phyloP scores from a whole-genome alignment of 2,888 invertebrate species.

The Synergus gifuensis region DNA sequence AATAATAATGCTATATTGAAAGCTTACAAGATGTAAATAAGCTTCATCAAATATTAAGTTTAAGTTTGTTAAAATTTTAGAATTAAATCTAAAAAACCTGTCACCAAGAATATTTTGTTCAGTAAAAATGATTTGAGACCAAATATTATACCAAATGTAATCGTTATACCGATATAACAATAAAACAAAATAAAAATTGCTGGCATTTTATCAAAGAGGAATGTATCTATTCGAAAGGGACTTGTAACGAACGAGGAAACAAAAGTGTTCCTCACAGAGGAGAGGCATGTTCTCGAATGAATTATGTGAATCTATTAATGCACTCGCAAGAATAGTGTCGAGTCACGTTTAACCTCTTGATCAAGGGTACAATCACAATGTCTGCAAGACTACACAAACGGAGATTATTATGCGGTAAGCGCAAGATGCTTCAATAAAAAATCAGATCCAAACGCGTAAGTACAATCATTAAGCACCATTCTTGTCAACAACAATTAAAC shows the following conservation, averaged over 20 bases:
- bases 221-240: background rate
- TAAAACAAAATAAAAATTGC: background rate
- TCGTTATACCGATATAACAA: no score
- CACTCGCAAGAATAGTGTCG: background rate
- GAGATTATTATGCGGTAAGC: background rate
- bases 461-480: background rate
- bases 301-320: background rate
- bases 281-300: background rate
- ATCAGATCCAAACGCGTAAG: background rate
- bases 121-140: no score
- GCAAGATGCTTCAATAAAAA: background rate
- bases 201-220: background rate
- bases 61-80: no score
- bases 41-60: no score
- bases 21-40: no score
- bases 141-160: no score
- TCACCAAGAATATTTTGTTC: no score
- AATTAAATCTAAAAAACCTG: no score
- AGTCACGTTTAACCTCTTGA: slow-evolving; percentile 20
- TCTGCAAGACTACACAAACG: background rate
- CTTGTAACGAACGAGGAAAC: no score
- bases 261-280: background rate
- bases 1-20: no score
- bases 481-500: background rate
- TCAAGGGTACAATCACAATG: slow-evolving; percentile 2